Evolutionary conservation across 2,888 invertebrate species (phyloP), one percentile per base, ranked within the genome.

Genomic region (Drosophila sordidula): DNA sequence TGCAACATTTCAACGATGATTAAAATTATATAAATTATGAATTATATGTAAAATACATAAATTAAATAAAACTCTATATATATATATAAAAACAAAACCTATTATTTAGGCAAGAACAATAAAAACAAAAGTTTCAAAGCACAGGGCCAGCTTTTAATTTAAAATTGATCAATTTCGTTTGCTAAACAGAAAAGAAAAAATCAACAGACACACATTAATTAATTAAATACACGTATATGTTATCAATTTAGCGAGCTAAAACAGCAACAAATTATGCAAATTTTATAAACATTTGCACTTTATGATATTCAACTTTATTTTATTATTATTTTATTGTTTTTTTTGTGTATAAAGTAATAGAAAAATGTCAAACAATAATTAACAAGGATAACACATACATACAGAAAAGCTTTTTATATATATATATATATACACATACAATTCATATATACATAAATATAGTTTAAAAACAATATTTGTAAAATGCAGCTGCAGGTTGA

Each of bases 331-430:
- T 66, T 55, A 41, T 39, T 29, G 9, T 50, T 55, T 32, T 73
- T 73, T 26, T 59, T 58, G 52, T 78, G 62, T 62, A 64, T 74
- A 76, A 79, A 70, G 58, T 76, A 87, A 82, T 87, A 82, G 81
- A 65, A 44, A 85, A 81, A 78, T 81, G 82, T 81, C 78, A 71
- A 70, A 58, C 49, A 78, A 46, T 62, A 64, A 49, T 18, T 5
- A 38, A 26, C n/a, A 16, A 46, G 22, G 47, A 56, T 61, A 29
- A 80, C 44, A 66, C 44, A 74, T 26, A 75, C 67, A 76, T 61
- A 87, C 71, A 85, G 82, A 87, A 81, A 81, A 87, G 86, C 81
- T 85, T 87, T 87, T 87, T 87, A 81, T 87, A 84, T 70, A 83
- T 78, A 83, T 59, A n/a, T n/a, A 64, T 61, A 73, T 69, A 68